Conservation (phyloP, 2,888 invertebrate species). For the Coremacera marginata region DNA sequence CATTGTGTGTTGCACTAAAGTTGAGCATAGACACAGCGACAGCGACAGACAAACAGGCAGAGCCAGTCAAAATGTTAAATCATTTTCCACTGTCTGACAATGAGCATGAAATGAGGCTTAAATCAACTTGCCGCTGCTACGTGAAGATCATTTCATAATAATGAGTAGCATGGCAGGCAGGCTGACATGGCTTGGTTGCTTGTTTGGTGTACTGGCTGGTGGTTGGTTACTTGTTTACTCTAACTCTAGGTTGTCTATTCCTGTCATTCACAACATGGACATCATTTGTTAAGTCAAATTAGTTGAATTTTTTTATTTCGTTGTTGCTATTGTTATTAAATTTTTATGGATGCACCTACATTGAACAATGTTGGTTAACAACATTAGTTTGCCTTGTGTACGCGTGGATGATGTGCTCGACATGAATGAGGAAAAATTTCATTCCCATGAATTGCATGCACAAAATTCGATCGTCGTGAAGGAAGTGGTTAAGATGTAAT, state of each 20-base stretch:
- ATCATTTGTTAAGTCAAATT: constrained; percentile 41
- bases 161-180: neutral
- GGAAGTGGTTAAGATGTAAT: neutral
- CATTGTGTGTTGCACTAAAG: neutral
- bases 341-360: neutral
- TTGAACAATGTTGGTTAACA: neutral
- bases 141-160: constrained; percentile 36
- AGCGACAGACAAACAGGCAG: neutral
- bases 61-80: constrained; percentile 28
- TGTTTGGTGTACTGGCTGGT: neutral
- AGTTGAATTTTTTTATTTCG: constrained; percentile 6
- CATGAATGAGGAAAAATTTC: neutral
- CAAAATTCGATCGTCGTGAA: constrained; percentile 1
- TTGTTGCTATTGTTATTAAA: neutral
- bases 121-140: constrained; percentile 25
- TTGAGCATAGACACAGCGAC: neutral
- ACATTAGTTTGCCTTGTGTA: constrained; percentile 25
- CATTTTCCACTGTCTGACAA: constrained; percentile 33
- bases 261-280: constrained; percentile 45
- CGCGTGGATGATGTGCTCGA: constrained; percentile 2
- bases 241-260: constrained; percentile 27
- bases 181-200: neutral
- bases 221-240: neutral
- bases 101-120: constrained; percentile 33
- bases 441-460: constrained; percentile 23